A percentile compares a stretch with the other conserved stretches of the same genome.
Conservation (phyloP, 1,140 invertebrate genomes). For the Copidosoma floridanum region DNA sequence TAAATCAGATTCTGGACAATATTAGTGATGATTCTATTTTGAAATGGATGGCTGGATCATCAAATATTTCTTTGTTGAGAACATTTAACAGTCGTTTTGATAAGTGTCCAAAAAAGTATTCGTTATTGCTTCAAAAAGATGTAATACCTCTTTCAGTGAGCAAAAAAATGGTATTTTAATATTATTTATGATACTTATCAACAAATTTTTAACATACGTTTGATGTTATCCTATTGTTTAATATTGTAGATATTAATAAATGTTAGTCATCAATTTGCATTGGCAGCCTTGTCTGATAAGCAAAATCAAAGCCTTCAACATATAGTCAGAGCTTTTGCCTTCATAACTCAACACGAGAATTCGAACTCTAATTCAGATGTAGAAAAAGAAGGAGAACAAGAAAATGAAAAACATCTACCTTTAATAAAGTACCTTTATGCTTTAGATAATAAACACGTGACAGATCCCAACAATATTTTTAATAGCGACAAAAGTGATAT, state of each 20-base stretch:
- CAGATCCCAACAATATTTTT: constrained; percentile 33
- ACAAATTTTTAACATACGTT: background rate
- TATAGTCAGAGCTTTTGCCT: constrained; percentile 34
- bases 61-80: constrained; percentile 31
- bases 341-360: constrained; percentile 38
- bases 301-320: constrained; percentile 36
- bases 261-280: constrained; percentile 42
- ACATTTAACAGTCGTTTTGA: constrained; percentile 29
- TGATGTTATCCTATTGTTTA: background rate
- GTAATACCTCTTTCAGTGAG: constrained; percentile 15
- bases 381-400: too few relatives aligned
- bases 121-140: constrained; percentile 25
- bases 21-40: constrained; percentile 24
- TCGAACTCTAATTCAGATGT: too few relatives aligned
- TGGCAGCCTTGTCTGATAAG: constrained; percentile 32
- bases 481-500: constrained; percentile 25
- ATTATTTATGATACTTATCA: background rate
- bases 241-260: constrained; percentile 39
- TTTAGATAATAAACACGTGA: constrained; percentile 34
- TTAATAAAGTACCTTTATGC: constrained; percentile 35
- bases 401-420: constrained; percentile 17
- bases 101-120: constrained; percentile 29
- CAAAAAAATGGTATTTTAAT: constrained; percentile 27
- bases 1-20: constrained; percentile 26
- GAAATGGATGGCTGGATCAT: constrained; percentile 33